Conservation (phyloP, 2,113 vertebrate genomes). For the Eulemur rufifrons region DNA sequence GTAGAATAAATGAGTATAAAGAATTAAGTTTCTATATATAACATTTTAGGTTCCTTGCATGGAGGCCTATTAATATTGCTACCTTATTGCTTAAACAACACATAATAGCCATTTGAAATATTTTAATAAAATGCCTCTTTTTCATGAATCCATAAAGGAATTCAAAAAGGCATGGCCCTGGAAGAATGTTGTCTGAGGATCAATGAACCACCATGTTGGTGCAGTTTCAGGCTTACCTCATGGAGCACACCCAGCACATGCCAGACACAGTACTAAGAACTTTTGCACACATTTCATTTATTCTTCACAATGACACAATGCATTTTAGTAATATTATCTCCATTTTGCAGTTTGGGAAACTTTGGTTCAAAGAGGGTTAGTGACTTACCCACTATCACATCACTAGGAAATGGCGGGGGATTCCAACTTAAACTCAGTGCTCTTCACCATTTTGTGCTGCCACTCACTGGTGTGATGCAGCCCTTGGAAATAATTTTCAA, state of each 20-base stretch:
- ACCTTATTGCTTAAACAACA: not conserved
- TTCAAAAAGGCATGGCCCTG: not conserved
- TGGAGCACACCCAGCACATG: not conserved
- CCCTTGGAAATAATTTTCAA: slow-evolving; percentile 10
- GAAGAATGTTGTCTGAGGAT: not conserved
- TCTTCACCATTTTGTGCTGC: not conserved
- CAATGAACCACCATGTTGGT: not conserved
- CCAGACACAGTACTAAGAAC: not conserved
- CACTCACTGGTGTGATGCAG: not conserved
- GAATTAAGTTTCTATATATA: not conserved
- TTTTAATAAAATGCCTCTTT: not conserved
- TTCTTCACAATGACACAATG: not conserved
- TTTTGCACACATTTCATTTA: not conserved
- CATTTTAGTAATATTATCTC: not conserved
- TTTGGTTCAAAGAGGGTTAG: not conserved
- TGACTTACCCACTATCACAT: not conserved
- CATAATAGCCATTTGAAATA: not conserved
- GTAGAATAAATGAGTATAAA: not conserved
- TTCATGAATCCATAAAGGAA: not conserved
- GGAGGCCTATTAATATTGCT: not conserved
- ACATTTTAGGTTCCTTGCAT: not conserved
- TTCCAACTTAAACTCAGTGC: not conserved
- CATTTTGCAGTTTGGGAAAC: not conserved
- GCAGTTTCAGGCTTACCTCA: not conserved
- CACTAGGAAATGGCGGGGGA: not conserved